These are phyloP conservation scores for Sebastes variabilis DNA, from an alignment of 2,797 vertebrate genomes.

Conservation along the genomic window DNA sequence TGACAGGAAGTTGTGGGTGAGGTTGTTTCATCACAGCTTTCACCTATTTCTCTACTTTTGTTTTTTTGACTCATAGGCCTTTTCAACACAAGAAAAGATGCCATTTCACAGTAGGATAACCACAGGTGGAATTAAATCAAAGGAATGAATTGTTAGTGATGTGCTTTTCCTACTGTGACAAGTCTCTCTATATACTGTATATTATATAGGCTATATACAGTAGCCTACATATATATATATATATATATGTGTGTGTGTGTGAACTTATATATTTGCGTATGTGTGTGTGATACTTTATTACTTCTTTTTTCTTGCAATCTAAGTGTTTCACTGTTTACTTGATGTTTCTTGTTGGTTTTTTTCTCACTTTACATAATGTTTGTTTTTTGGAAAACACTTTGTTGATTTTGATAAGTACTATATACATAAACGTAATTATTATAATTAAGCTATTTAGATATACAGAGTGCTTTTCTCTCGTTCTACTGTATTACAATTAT, in stretches of 20 bases:
- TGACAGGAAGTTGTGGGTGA: conserved; percentile 32
- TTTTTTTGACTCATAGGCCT: not conserved
- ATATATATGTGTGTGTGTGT: not conserved
- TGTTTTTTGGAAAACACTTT: not conserved
- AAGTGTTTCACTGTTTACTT: not conserved
- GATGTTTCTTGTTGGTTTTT: not conserved
- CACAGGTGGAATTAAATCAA: not conserved
- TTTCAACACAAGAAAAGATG: not conserved
- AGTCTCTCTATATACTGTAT: not conserved
- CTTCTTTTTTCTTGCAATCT: not conserved
- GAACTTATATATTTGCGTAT: not conserved
- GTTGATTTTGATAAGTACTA: not conserved
- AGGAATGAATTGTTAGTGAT: no score
- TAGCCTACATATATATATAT: no score
- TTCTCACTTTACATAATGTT: not conserved
- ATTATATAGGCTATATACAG: not conserved
- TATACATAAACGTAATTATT: not conserved
- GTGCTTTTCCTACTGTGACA: not conserved
- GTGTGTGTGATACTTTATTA: not conserved
- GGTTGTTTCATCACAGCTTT: not conserved
- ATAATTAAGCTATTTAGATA: not conserved
- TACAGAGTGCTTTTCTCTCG: not conserved
- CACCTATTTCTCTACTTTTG: not conserved
- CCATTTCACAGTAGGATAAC: not conserved
- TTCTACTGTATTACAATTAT: not conserved